Conservation (phyloP, 2,888 invertebrate species). For the Steinernema carpocapsae region DNA sequence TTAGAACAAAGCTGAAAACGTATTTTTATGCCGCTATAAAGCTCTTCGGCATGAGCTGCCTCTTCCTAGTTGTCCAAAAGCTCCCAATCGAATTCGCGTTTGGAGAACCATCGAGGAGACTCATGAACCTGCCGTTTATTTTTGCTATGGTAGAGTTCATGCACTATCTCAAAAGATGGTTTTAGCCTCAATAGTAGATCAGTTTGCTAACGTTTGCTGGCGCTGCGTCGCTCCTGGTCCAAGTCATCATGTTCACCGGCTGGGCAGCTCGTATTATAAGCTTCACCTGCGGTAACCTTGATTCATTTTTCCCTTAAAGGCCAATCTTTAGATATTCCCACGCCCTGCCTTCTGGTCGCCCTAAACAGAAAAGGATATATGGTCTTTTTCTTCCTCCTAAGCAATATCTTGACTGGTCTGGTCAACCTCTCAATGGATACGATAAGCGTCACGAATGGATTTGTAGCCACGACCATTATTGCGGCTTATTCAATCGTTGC, state of each 20-base stretch:
- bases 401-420: conserved; percentile 84
- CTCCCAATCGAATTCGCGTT: conserved; percentile 45
- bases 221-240: conserved; percentile 39
- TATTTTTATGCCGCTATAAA: conserved; percentile 28
- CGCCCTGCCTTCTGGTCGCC: not conserved
- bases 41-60: conserved; percentile 31
- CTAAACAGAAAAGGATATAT: not conserved
- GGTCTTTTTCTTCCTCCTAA: conserved; percentile 79
- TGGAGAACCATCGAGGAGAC: conserved; percentile 76
- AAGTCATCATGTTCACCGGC: conserved; percentile 8
- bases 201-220: conserved; percentile 43
- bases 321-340: conserved; percentile 11
- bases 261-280: conserved; percentile 16
- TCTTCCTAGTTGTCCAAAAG: conserved; percentile 34
- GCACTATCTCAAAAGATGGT: too few relatives aligned
- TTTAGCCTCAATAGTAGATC: too few relatives aligned
- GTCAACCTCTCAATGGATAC: conserved; percentile 76
- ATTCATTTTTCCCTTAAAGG: not conserved
- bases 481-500: not conserved
- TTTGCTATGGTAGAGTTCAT: conserved; percentile 77
- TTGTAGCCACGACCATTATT: not conserved
- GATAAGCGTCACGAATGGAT: not conserved
- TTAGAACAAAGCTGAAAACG: conserved; percentile 49
- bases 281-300: conserved; percentile 21
- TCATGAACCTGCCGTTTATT: conserved; percentile 84